Percentiles rank a stretch among this genome's conserved stretches.
phyloP scores from a whole-genome alignment of 37 sponge, comb jelly and placozoan genomes.

The Aphrocallistes beatrix region DNA sequence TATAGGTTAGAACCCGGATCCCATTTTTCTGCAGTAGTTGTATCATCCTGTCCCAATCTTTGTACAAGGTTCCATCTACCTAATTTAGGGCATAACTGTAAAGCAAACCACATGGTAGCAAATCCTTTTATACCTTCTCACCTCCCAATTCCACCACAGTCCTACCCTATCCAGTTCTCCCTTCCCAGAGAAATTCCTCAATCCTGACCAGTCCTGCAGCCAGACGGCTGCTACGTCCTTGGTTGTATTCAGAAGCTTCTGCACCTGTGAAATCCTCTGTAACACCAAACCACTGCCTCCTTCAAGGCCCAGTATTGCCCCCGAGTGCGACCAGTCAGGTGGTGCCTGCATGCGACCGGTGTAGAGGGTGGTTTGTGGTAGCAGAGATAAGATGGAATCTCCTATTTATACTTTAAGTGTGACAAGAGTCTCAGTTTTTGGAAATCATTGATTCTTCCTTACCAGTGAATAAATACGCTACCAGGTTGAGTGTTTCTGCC shows the following conservation, averaged over 20 bases:
- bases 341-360: conserved; percentile 46
- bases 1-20: conserved; percentile 41
- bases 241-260: conserved; percentile 21
- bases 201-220: conserved; percentile 81
- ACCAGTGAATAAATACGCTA: conserved; percentile 48
- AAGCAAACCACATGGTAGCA: neutral
- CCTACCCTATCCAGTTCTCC: conserved; percentile 45
- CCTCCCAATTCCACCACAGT: conserved; percentile 87
- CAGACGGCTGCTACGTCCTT: conserved; percentile 59
- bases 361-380: conserved; percentile 43
- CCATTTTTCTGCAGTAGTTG: conserved; percentile 19
- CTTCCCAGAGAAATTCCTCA: conserved; percentile 37
- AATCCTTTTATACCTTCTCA: neutral
- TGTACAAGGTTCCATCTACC: no score
- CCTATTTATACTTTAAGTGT: conserved; percentile 18
- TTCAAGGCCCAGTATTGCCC: conserved; percentile 60
- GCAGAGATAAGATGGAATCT: conserved; percentile 26
- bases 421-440: neutral
- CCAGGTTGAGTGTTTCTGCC: conserved; percentile 23
- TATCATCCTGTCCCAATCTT: no score
- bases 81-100: neutral
- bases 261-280: conserved; percentile 21
- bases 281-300: conserved; percentile 47
- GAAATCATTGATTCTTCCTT: neutral
- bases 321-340: conserved; percentile 49